Base-by-base conservation (phyloP, 2,888 invertebrate genomes). In the Ophion obscuratus region DNA sequence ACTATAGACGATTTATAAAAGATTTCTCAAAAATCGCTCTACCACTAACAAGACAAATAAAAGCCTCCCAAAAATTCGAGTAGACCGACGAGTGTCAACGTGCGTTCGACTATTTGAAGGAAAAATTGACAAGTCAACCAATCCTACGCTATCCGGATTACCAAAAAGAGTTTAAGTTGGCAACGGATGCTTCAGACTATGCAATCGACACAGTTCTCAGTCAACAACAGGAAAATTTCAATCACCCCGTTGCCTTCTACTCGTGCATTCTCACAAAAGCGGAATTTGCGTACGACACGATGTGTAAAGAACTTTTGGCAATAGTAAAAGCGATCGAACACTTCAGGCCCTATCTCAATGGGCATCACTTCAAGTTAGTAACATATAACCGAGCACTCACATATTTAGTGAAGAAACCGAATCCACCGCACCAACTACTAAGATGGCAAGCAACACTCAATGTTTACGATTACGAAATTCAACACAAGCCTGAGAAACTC, bases 261-360 rank as follows among this genome's bases (percentile, higher is more conserved):
- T 24, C 24, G 24, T 1, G 24, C 24, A 24, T 1, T 24, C 24
- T 24, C 24, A 0, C 24, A 24, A 24, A 24, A 24, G 24, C 24
- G 24, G 1, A 24, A 24, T 24, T 24, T 24, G 24, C 24, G 24
- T 24, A 24, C 24, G 89, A 90, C 0, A 89, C 90, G 0, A 92
- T 92, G 44, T 92, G 93, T 84, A 93, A 92, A 78, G 93, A 94
- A 81, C 66, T 81, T 6, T 24, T 87, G 14, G 80, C 84, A 53
- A 78, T 86, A 4, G 73, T 84, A 11, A 0, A 82, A 75, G 53
- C 77, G 0, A 80, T 86, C 4, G 53, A 82, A 14, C 67, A 86
- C 53, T 85, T 87, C 11, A 77, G 73, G 31, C 81, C 78, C 14
- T 87, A 87, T 79, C n/a, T 81, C 10, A 79, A 82, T 20, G 86